phyloP scores from a whole-genome alignment of 2,113 vertebrate species.

The Cyprinodon variegatus region DNA sequence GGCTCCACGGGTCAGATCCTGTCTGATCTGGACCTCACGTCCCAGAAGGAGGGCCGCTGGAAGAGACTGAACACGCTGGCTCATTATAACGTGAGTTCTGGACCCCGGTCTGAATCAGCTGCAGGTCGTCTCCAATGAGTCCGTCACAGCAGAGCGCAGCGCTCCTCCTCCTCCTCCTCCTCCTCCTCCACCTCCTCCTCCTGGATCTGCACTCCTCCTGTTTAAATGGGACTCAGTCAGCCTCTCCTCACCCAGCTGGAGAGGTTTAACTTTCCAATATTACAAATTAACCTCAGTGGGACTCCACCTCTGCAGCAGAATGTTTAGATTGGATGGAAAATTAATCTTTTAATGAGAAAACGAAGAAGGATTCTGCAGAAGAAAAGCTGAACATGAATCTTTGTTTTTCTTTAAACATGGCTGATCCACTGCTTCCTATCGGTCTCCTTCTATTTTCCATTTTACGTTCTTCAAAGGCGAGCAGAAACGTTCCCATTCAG shows the following conservation, averaged over 20 bases:
- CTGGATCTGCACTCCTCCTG: background rate
- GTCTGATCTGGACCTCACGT: constrained; percentile 94
- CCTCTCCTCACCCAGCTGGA: too few relatives aligned
- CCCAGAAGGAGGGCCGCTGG: constrained; percentile 93
- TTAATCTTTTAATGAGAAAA: background rate
- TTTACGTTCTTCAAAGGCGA: too few relatives aligned
- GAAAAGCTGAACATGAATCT: background rate
- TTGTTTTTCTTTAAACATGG: too few relatives aligned
- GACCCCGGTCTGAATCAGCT: background rate
- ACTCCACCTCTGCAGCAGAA: background rate
- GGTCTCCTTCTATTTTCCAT: too few relatives aligned
- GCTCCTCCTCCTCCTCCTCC: too few relatives aligned
- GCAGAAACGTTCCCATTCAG: too few relatives aligned
- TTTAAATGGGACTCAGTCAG: background rate
- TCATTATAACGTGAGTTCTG: constrained; percentile 91
- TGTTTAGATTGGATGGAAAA: too few relatives aligned
- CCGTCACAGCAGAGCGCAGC: too few relatives aligned
- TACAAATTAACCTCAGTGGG: too few relatives aligned
- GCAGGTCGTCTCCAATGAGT: background rate
- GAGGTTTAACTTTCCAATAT: too few relatives aligned
- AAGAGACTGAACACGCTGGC: constrained; percentile 93
- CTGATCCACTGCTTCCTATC: too few relatives aligned
- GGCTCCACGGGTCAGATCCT: constrained; percentile 96
- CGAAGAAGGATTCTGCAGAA: background rate
- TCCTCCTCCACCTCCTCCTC: too few relatives aligned